phyloP scores from a whole-genome alignment of 1,140 invertebrate genomes.

The Ceratina japonica region DNA sequence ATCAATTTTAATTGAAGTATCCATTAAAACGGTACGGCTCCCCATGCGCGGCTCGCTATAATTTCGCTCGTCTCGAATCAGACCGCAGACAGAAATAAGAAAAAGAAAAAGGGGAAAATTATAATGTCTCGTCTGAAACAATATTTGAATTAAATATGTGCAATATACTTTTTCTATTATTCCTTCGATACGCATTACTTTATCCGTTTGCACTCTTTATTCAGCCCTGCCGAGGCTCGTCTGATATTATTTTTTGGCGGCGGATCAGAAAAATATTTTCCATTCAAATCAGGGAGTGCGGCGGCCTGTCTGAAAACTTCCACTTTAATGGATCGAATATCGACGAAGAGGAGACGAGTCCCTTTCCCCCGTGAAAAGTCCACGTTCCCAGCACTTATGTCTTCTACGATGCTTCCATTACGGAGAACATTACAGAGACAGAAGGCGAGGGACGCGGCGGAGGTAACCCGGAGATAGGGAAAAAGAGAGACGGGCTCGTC shows the following conservation, averaged over 20 bases:
- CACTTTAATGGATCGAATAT: slow-evolving; percentile 55
- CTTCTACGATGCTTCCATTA: slow-evolving; percentile 62
- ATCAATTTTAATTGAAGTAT: slow-evolving; percentile 53
- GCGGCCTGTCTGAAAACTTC: slow-evolving; percentile 35
- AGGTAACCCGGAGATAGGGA: slow-evolving; percentile 17
- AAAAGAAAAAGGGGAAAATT: neutral
- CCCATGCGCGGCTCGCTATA: slow-evolving; percentile 22
- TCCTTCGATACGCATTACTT: no score
- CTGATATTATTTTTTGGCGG: slow-evolving; percentile 30
- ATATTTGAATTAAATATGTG: neutral
- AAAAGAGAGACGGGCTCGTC: slow-evolving; percentile 59
- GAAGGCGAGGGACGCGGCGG: slow-evolving; percentile 28
- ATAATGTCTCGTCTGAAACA: neutral
- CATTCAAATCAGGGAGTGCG: slow-evolving; percentile 24
- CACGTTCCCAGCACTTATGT: slow-evolving; percentile 49
- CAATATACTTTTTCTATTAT: neutral
- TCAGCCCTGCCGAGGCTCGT: neutral
- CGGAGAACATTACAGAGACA: slow-evolving; percentile 58
- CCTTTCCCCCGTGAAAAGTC: slow-evolving; percentile 40
- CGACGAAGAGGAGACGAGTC: slow-evolving; percentile 32
- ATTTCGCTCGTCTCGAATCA: slow-evolving; percentile 38
- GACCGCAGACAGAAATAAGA: slow-evolving; percentile 34
- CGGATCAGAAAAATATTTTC: neutral
- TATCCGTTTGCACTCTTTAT: neutral
- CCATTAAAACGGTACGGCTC: slow-evolving; percentile 38